Evolutionary conservation across 1,140 invertebrate genomes (phyloP).

Genomic region (Matsumurasca onukii): DNA sequence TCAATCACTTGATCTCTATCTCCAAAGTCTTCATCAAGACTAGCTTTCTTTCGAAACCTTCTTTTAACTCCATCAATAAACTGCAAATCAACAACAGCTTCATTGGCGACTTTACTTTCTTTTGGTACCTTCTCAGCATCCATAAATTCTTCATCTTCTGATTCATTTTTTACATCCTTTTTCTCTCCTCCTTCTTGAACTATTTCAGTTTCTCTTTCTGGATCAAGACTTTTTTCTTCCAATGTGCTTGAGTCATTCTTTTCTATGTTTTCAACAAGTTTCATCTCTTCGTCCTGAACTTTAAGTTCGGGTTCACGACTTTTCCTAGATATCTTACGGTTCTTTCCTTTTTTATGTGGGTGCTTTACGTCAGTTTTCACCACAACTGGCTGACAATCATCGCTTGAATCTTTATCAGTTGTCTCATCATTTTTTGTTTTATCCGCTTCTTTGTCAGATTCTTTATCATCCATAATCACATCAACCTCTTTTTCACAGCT

Average conservation of each 20-base stretch:
- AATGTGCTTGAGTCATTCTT: background rate
- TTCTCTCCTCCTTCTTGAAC: too few species aligned
- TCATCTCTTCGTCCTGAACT: background rate
- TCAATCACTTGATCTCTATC: background rate
- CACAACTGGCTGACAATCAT: constrained; percentile 32
- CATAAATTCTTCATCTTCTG: constrained; percentile 18
- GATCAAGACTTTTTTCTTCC: background rate
- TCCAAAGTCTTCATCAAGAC: background rate
- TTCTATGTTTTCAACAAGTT: background rate
- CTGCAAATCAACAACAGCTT: too few species aligned
- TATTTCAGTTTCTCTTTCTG: too few species aligned
- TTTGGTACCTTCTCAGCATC: background rate
- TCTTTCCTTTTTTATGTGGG: constrained; percentile 31
- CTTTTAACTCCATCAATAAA: constrained; percentile 18
- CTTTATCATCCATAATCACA: constrained; percentile 21
- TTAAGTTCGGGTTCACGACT: constrained; percentile 11
- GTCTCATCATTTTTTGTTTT: constrained; percentile 30
- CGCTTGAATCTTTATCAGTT: constrained; percentile 39
- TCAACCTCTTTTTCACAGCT: constrained; percentile 4
- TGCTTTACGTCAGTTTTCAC: constrained; percentile 21
- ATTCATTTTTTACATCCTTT: background rate
- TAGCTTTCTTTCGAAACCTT: constrained; percentile 1
- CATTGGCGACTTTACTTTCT: background rate
- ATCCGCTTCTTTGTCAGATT: constrained; percentile 26
- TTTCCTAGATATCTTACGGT: constrained; percentile 29